phyloP scores from a whole-genome alignment of 2,113 vertebrate species.

The Carassius auratus region DNA sequence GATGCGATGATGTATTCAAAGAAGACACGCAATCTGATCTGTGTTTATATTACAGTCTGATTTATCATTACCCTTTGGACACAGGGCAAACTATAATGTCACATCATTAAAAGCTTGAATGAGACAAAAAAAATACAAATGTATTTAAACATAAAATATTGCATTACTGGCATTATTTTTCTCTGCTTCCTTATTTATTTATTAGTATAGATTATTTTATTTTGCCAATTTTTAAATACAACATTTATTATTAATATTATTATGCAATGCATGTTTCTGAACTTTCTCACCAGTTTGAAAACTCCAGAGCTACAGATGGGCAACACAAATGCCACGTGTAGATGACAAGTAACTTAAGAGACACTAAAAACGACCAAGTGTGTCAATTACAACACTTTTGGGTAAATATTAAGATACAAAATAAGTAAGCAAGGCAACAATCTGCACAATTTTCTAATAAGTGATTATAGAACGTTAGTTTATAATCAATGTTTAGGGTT shows the following conservation, averaged over 20 bases:
- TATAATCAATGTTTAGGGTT: neutral
- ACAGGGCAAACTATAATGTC: slow-evolving; percentile 35
- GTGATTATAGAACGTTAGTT: neutral
- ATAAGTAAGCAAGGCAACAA: neutral
- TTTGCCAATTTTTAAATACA: too few species aligned
- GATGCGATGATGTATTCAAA: neutral
- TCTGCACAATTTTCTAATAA: neutral
- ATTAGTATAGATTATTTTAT: too few species aligned
- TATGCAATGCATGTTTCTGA: neutral
- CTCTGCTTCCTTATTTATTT: too few species aligned
- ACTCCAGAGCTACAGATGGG: neutral
- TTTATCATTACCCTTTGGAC: slow-evolving; percentile 49
- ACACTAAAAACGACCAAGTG: neutral
- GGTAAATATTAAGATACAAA: neutral
- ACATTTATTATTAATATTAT: too few species aligned
- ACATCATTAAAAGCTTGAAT: neutral
- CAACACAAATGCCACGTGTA: slow-evolving; percentile 27
- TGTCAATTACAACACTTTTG: neutral
- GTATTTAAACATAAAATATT: too few species aligned
- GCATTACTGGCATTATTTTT: too few species aligned
- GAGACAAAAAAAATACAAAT: neutral
- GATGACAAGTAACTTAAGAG: neutral
- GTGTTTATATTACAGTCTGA: neutral
- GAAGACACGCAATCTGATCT: neutral
- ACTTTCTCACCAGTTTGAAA: neutral